A percentile compares a stretch with the other conserved stretches of the same genome.
Conservation (phyloP, 1,140 invertebrate genomes). For the Drosophila watanabei region DNA sequence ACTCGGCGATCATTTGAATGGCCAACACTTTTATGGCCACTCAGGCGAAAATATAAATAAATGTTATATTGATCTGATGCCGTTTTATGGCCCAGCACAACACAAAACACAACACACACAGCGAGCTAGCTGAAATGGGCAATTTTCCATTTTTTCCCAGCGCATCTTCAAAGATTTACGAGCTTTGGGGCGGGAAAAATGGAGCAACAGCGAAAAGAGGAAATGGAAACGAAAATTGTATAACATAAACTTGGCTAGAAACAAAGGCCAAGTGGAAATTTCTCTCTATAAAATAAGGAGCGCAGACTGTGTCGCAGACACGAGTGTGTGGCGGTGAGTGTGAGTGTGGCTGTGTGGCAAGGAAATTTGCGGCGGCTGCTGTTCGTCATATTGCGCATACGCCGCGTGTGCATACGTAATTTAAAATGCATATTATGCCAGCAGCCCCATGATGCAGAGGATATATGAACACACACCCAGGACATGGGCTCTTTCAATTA, state of each 20-base stretch:
- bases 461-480: constrained; percentile 1
- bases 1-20: constrained; percentile 50
- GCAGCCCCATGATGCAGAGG: constrained; percentile 21
- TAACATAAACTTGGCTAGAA: constrained; percentile 71
- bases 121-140: constrained; percentile 58
- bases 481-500: constrained; percentile 38
- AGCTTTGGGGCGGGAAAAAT: constrained; percentile 48
- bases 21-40: constrained; percentile 61
- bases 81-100: constrained; percentile 41
- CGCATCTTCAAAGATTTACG: constrained; percentile 69
- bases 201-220: constrained; percentile 18
- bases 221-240: constrained; percentile 53
- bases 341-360: constrained; percentile 17
- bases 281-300: constrained; percentile 22
- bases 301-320: constrained; percentile 14
- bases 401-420: constrained; percentile 62
- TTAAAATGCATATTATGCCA: constrained; percentile 65
- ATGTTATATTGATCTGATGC: constrained; percentile 76
- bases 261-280: constrained; percentile 57
- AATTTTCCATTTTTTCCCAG: constrained; percentile 74
- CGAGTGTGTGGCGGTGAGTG: not conserved
- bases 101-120: not conserved
- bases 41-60: constrained; percentile 72
- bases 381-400: constrained; percentile 69
- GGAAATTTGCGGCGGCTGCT: constrained; percentile 58